A percentile compares a stretch with the other conserved stretches of the same genome.
phyloP scores from a whole-genome alignment of 2,888 invertebrate species.

The Athetis lepigone region DNA sequence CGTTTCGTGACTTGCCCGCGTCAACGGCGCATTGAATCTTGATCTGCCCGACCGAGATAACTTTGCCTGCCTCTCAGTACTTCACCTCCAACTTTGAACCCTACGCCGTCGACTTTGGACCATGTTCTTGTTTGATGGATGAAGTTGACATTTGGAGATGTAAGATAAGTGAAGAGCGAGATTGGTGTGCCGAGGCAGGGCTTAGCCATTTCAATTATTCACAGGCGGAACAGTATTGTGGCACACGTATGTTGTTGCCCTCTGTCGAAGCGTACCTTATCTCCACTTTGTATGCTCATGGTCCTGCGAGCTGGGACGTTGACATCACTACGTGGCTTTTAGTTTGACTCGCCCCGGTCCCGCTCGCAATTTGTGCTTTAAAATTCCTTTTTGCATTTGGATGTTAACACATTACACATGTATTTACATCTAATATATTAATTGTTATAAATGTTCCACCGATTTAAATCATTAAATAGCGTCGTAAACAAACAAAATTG shows the following conservation, averaged over 20 bases:
- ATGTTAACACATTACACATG: constrained; percentile 2
- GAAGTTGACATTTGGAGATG: constrained; percentile 57
- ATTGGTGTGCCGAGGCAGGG: constrained; percentile 72
- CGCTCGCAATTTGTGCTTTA: constrained; percentile 20
- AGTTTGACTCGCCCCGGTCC: constrained; percentile 23
- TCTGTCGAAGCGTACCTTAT: constrained; percentile 64
- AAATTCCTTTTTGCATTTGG: constrained; percentile 18
- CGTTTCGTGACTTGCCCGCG: constrained; percentile 80
- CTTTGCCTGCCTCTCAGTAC: constrained; percentile 52
- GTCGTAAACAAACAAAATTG: constrained; percentile 20
- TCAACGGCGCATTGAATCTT: constrained; percentile 82
- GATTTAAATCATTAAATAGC: constrained; percentile 1
- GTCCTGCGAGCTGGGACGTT: constrained; percentile 64
- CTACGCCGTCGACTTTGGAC: constrained; percentile 53
- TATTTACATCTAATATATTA: constrained; percentile 17
- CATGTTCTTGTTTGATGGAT: constrained; percentile 34
- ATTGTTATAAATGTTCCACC: constrained; percentile 7
- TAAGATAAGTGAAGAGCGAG: constrained; percentile 71
- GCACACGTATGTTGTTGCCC: constrained; percentile 70
- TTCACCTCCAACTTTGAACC: constrained; percentile 57
- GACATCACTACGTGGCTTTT: constrained; percentile 58
- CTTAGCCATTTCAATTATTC: constrained; percentile 82
- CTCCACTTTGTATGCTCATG: constrained; percentile 66
- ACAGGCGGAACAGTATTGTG: constrained; percentile 77
- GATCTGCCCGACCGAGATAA: constrained; percentile 73